Evolutionary conservation across 2,888 invertebrate species (phyloP).

Genomic region (Eupithecia insigniata): DNA sequence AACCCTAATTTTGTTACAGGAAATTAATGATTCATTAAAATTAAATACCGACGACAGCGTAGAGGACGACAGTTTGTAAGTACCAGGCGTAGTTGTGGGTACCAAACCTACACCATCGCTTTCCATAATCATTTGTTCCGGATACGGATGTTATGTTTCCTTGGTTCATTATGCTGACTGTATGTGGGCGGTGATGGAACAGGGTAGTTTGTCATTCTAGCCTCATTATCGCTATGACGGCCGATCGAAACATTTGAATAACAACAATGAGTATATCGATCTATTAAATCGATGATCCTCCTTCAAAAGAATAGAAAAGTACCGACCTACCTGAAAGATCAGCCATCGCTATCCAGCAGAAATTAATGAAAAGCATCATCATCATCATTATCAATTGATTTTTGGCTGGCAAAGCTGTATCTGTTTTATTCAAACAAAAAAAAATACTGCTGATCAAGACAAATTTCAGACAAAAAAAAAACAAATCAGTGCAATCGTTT

Average conservation of each 20-base stretch:
- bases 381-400: neutral
- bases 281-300: slow-evolving; percentile 1
- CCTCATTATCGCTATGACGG: slow-evolving; percentile 63
- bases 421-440: too few species aligned
- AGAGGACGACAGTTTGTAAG: neutral
- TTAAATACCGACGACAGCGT: too few species aligned
- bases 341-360: neutral
- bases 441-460: too few species aligned
- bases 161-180: slow-evolving; percentile 56
- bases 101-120: slow-evolving; percentile 1
- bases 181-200: slow-evolving; percentile 69
- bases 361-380: neutral
- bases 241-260: slow-evolving; percentile 64
- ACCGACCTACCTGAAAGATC: neutral
- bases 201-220: slow-evolving; percentile 72
- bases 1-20: too few species aligned
- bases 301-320: neutral
- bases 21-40: too few species aligned
- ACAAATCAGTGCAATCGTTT: too few species aligned
- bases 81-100: neutral
- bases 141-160: slow-evolving; percentile 53
- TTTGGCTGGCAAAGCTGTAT: too few species aligned
- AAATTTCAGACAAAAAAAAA: too few species aligned
- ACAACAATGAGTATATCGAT: slow-evolving; percentile 54
- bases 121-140: slow-evolving; percentile 45